Evolutionary conservation across 2,113 vertebrate genomes (phyloP).

Genomic region (Xenotilapia leptura): DNA sequence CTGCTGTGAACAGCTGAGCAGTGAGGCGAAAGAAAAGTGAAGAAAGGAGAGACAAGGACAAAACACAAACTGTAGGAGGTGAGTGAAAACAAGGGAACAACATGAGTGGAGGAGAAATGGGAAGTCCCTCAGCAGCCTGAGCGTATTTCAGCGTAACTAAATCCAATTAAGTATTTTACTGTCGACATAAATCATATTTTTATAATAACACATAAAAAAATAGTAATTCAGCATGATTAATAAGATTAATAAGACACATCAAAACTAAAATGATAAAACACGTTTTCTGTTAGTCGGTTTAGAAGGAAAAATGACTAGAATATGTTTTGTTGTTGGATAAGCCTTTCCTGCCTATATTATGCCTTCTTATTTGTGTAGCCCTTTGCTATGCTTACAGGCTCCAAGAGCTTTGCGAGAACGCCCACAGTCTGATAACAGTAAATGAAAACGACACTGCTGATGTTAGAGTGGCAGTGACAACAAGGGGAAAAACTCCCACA

Average conservation of each 20-base stretch:
- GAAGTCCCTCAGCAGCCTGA: background rate
- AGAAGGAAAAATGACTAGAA: background rate
- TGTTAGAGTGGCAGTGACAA: background rate
- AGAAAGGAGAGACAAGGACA: background rate
- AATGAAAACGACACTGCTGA: constrained; percentile 6
- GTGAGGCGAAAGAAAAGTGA: background rate
- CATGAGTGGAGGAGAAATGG: background rate
- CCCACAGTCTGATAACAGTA: background rate
- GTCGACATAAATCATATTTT: background rate
- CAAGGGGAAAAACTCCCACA: background rate
- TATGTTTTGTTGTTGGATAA: background rate
- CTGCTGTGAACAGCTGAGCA: background rate
- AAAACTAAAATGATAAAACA: background rate
- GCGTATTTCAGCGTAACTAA: background rate
- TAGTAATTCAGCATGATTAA: background rate
- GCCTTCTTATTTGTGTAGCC: background rate
- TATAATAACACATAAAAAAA: background rate
- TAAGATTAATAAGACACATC: background rate
- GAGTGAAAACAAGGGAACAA: background rate
- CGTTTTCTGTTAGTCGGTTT: background rate
- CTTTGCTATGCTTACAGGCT: background rate
- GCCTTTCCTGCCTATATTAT: background rate
- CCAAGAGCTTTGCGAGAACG: background rate
- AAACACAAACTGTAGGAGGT: background rate
- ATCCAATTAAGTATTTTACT: background rate